Conservation (phyloP, 2,888 invertebrate genomes). For the Platycnemis pennipes region DNA sequence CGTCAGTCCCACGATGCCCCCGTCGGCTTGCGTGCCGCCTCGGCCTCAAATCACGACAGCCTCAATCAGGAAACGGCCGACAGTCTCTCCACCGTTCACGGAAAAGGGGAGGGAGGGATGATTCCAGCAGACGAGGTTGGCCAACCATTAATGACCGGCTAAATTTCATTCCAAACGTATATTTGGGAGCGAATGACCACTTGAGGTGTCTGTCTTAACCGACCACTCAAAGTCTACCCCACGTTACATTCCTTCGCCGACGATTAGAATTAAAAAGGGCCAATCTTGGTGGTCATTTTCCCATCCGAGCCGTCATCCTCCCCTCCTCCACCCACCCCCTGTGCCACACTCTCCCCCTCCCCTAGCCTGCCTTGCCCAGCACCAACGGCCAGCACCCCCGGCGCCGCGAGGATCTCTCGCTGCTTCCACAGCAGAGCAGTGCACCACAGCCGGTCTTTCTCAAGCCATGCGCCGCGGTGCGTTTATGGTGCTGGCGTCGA, state of each 20-base stretch:
- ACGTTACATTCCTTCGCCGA: slow-evolving; percentile 52
- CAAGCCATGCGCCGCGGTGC: too few species aligned
- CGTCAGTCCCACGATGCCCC: too few species aligned
- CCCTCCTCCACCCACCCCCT: background rate
- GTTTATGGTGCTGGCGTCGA: too few species aligned
- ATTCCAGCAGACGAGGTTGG: background rate
- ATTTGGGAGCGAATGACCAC: slow-evolving; percentile 49
- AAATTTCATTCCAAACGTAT: slow-evolving; percentile 57
- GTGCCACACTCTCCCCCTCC: too few species aligned
- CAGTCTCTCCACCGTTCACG: background rate
- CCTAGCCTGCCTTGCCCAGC: background rate
- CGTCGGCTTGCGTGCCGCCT: background rate
- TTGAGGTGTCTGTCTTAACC: slow-evolving; percentile 60
- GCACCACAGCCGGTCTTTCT: too few species aligned
- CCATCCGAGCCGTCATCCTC: slow-evolving; percentile 30
- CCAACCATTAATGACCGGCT: slow-evolving; percentile 63
- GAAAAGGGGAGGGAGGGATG: background rate
- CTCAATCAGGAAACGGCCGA: background rate
- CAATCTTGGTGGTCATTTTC: slow-evolving; percentile 62
- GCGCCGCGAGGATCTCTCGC: background rate
- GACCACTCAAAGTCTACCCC: slow-evolving; percentile 43
- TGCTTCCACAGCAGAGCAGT: too few species aligned
- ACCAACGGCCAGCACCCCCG: background rate
- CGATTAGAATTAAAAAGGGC: slow-evolving; percentile 64
- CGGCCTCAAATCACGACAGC: background rate